A percentile compares a stretch with the other conserved stretches of the same genome.
Evolutionary conservation across 2,888 invertebrate species (phyloP).

Genomic region (Choristoneura rosaceana): DNA sequence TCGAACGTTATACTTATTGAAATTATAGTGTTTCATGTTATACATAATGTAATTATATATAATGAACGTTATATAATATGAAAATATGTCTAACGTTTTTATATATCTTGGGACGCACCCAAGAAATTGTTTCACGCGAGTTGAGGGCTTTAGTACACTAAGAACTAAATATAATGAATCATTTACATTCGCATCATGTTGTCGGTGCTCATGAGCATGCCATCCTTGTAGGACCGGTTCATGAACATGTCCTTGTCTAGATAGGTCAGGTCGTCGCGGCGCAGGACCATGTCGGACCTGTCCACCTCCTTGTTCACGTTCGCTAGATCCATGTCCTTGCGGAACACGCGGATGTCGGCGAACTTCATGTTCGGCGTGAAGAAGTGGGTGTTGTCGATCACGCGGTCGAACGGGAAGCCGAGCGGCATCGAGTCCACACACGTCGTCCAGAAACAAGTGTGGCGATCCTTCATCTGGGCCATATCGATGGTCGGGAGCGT

Average conservation of each 20-base stretch:
- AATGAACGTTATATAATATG: too few relatives aligned
- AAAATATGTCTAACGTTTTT: too few relatives aligned
- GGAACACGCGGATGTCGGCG: slow-evolving; percentile 87
- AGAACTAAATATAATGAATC: slow-evolving; percentile 14
- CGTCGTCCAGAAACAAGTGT: slow-evolving; percentile 82
- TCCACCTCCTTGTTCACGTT: slow-evolving; percentile 54
- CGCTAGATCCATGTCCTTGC: slow-evolving; percentile 77
- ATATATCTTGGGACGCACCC: too few relatives aligned
- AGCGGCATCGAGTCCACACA: slow-evolving; percentile 87
- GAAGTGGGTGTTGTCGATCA: slow-evolving; percentile 85
- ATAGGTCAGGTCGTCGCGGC: slow-evolving; percentile 75
- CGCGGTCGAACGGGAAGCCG: slow-evolving; percentile 92
- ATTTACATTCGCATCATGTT: slow-evolving; percentile 68
- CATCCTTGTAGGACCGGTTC: slow-evolving; percentile 70
- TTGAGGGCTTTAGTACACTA: slow-evolving; percentile 3
- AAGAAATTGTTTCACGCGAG: too few relatives aligned
- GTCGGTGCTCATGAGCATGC: slow-evolving; percentile 73
- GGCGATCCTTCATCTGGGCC: slow-evolving; percentile 79
- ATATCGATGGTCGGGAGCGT: slow-evolving; percentile 76
- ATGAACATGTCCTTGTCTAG: slow-evolving; percentile 73
- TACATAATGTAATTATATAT: too few relatives aligned
- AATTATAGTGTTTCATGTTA: too few relatives aligned
- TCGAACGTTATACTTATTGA: too few relatives aligned
- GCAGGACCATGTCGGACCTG: slow-evolving; percentile 73
- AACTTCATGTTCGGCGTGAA: slow-evolving; percentile 88